Base-by-base conservation (phyloP, 2,797 vertebrate species). In the Luscinia luscinia region DNA sequence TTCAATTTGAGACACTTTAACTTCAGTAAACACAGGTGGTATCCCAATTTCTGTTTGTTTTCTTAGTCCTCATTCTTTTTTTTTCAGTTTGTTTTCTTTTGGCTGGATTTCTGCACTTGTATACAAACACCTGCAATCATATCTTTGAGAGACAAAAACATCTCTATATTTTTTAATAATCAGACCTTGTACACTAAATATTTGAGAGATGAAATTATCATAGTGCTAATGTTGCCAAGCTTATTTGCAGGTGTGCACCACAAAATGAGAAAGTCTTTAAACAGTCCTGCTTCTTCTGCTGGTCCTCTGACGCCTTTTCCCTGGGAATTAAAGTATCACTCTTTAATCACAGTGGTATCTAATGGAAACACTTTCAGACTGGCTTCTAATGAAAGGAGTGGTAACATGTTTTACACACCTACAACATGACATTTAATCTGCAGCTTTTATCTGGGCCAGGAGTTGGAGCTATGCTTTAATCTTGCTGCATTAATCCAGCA, bases 391-490 rank as follows among this genome's bases (percentile, higher is more conserved):
- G 90, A 83, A 68, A 96, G 95, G 81, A 87, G 89, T 67, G 72
- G 46, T 38, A 57, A 4, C 61, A 9, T 87, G 85, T 89, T 92
- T 48, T 72, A 28, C 84, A 89, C 87, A 92, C 92, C 93, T 93
- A 51, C 89, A 68, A 40, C 2, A 2, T 48, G 81, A 78, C 83
- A 80, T 89, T 85, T 92, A 84, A 95, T 96, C 95, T 84, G 26
- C 19, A 11, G 4, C 38, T 82, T 92, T 94, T 85, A 93, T 95
- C 90, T 95, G 59, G 70, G 19, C 57, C 18, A 52, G 92, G 84
- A 93, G 81, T 70, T 93, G 92, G 58, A 82, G 84, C 88, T 95
- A 17, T 94, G 95, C 88, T 95, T 95, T 93, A 79, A 95, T 93
- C 92, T 79, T 22, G 54, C 72, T 45, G 64, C 12, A 26, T 74